Base-by-base conservation (phyloP, 2,888 invertebrate genomes). In the Agonopterix arenella region DNA sequence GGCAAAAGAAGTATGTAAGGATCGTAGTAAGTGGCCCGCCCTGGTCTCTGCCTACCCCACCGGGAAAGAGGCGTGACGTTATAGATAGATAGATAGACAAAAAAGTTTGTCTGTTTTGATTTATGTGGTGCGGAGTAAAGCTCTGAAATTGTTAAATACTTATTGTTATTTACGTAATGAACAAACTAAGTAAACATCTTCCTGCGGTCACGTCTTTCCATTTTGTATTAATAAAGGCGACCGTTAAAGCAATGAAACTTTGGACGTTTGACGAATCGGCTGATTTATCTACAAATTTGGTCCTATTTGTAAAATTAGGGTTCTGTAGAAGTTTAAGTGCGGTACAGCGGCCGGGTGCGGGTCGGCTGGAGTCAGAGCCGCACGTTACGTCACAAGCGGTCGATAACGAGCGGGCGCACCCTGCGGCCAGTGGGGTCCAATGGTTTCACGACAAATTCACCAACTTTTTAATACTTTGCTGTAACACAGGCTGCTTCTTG, bases 341-440 rank as follows among this genome's bases (percentile, higher is more conserved):
- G 48, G 44, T 28, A 28, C 28, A 5, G 28, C 28, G 5, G 28
- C 28, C 28, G 28, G 28, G 28, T 28, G 28, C 28, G 28, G 7
- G 28, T 5, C 7, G 28, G 28, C 28, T 28, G 28, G 28, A 28
- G 5, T 28, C 28, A 28, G 28, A 28, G 28, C 28, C 28, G 28
- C 28, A 28, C 28, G 73, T 83, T 81, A 70, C 82, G 79, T 82
- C 80, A 81, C 60, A 56, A 57, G 51, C 68, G 82, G 79, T 84
- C 84, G 84, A 83, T 77, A 74, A 52, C 60, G 57, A 49, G 55
- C 62, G 66, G 67, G 50, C 55, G 47, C 49, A 45, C 77, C 76
- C 70, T 57, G 63, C 66, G 62, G 64, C 70, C 55, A 58, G 56
- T 54, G 53, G 55, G 54, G 57, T 53, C 46, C 11, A 41, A 48